Evolutionary conservation across 2,888 invertebrate species (phyloP).

Genomic region (Perithous albicinctus): DNA sequence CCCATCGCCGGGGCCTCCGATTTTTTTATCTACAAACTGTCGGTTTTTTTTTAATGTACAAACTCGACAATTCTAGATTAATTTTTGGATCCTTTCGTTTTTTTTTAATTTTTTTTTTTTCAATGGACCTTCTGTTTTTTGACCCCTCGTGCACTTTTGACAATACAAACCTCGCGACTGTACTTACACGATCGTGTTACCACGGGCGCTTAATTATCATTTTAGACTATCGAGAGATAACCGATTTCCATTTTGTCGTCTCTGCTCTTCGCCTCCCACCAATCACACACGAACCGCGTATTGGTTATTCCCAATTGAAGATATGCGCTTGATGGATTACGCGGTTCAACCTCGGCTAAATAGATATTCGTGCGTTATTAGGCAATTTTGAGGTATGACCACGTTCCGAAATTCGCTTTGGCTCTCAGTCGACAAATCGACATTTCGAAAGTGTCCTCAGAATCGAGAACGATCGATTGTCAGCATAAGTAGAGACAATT

Average conservation of each 20-base stretch:
- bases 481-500: background rate
- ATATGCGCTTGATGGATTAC: constrained; percentile 25
- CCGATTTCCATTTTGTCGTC: constrained; percentile 24
- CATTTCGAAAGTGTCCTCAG: constrained; percentile 5
- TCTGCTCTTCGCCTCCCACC: constrained; percentile 12
- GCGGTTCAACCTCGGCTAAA: constrained; percentile 20
- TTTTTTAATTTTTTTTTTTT: constrained; percentile 21
- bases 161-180: constrained; percentile 50
- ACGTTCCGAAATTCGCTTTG: background rate
- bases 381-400: constrained; percentile 6
- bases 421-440: constrained; percentile 12
- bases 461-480: background rate
- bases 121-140: too few relatives aligned
- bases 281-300: constrained; percentile 20
- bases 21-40: background rate
- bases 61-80: background rate
- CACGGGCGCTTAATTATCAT: constrained; percentile 43
- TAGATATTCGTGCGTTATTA: constrained; percentile 23
- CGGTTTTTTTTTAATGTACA: too few relatives aligned
- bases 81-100: background rate
- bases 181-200: constrained; percentile 61
- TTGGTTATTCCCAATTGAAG: constrained; percentile 34
- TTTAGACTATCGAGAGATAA: constrained; percentile 48
- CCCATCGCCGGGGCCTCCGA: constrained; percentile 18
- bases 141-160: background rate